phyloP scores from a whole-genome alignment of 2,113 vertebrate genomes.

The Muntiacus reevesi region DNA sequence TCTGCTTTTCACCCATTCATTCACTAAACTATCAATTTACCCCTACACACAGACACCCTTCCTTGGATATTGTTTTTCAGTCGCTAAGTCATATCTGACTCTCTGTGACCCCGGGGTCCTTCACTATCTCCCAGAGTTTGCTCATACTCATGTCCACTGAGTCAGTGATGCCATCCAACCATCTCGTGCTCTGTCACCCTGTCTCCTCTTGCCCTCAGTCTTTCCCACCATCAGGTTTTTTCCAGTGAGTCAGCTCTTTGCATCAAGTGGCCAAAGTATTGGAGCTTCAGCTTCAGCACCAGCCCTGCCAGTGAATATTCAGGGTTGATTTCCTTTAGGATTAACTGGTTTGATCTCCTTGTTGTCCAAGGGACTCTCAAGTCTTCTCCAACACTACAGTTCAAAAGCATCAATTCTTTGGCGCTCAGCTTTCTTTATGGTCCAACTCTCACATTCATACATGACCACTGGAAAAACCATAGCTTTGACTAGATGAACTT shows the following conservation, averaged over 20 bases:
- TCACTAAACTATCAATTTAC: neutral
- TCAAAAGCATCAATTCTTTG: neutral
- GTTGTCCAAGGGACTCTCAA: neutral
- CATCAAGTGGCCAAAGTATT: neutral
- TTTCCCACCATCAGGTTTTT: neutral
- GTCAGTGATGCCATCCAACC: neutral
- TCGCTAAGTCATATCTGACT: accelerated
- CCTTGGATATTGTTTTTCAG: neutral
- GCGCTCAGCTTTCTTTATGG: neutral
- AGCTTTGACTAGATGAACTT: neutral
- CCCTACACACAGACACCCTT: neutral
- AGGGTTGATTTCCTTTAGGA: neutral
- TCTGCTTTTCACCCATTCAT: neutral
- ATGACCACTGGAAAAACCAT: neutral
- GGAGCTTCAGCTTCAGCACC: neutral
- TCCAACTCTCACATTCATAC: neutral
- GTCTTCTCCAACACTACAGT: neutral
- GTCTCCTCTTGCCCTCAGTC: neutral
- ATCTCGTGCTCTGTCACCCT: neutral
- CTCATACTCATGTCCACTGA: neutral
- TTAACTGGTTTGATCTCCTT: neutral
- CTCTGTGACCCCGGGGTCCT: neutral
- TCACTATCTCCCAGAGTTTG: neutral
- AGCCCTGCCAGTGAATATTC: neutral
- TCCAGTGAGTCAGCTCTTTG: neutral